Conservation (phyloP, 1,140 invertebrate genomes). For the Ephestia elutella region DNA sequence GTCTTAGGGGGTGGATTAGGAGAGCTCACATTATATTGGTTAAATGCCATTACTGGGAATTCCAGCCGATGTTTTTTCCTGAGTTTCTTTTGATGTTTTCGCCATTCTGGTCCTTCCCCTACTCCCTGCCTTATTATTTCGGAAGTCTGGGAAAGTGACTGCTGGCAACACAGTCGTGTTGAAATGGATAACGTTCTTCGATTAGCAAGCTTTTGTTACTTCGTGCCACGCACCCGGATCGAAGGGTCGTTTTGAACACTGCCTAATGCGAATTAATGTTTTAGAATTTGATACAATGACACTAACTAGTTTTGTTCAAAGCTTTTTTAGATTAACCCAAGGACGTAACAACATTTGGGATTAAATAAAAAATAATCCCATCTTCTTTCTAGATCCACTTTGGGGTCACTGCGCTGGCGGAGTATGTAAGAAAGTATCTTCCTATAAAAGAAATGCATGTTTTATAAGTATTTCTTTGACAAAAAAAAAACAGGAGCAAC, state of each 20-base stretch:
- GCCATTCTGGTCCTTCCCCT: constrained; percentile 3
- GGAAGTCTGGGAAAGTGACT: constrained; percentile 8
- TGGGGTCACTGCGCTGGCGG: too few relatives aligned
- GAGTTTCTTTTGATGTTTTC: constrained; percentile 15
- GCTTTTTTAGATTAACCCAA: too few relatives aligned
- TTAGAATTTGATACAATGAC: neutral
- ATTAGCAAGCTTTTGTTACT: constrained; percentile 8
- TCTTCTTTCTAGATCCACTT: too few relatives aligned
- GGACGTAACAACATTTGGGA: too few relatives aligned
- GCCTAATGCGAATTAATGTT: neutral
- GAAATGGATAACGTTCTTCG: constrained; percentile 10
- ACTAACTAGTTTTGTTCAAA: constrained; percentile 1
- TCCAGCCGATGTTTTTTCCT: constrained; percentile 21
- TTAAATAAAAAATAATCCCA: too few relatives aligned
- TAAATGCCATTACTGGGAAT: constrained; percentile 3
- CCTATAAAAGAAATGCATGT: too few relatives aligned
- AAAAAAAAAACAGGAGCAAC: too few relatives aligned
- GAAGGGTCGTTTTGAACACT: constrained; percentile 1
- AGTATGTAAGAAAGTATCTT: too few relatives aligned
- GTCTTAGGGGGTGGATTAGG: neutral
- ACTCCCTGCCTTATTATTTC: constrained; percentile 5
- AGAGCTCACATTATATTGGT: constrained; percentile 19
- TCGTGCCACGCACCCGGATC: neutral
- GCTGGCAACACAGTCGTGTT: constrained; percentile 1
- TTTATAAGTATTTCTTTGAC: too few relatives aligned